Evolutionary conservation across 2,888 invertebrate species (phyloP).

Genomic region (Pardosa pseudoannulata): DNA sequence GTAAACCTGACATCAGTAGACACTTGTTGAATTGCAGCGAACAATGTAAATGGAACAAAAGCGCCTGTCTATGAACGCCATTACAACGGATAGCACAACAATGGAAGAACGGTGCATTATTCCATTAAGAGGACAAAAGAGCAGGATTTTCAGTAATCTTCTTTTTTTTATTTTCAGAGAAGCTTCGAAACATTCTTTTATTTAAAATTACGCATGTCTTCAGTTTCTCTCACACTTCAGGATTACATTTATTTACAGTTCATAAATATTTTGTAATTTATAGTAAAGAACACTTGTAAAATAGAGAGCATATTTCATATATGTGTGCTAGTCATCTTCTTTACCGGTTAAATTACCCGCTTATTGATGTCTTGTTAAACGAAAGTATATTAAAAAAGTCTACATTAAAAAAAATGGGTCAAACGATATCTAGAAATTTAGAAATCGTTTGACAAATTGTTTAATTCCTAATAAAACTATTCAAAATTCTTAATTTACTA

Average conservation of each 20-base stretch:
- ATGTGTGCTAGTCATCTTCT: no score
- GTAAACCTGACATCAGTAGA: conserved; percentile 20
- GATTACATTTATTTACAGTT: conserved; percentile 30
- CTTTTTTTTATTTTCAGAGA: conserved; percentile 32
- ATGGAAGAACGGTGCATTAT: conserved; percentile 34
- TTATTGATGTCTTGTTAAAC: no score
- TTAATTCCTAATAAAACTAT: no score
- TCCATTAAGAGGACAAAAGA: conserved; percentile 51
- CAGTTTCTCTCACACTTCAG: conserved; percentile 11
- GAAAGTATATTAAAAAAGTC: no score
- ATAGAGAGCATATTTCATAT: no score
- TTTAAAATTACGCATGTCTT: conserved; percentile 33
- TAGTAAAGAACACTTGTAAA: background rate
- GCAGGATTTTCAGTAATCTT: conserved; percentile 36
- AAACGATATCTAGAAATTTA: no score
- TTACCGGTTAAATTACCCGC: no score
- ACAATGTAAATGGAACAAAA: conserved; percentile 45
- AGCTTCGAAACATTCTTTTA: conserved; percentile 20
- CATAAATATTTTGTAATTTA: conserved; percentile 5
- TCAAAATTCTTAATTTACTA: no score
- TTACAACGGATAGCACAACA: conserved; percentile 27
- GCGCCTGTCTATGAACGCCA: conserved; percentile 31
- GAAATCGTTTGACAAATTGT: no score
- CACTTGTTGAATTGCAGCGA: conserved; percentile 38
- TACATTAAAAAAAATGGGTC: no score